Evolutionary conservation across 2,113 vertebrate genomes (phyloP).

Genomic region (Polypterus bichir): DNA sequence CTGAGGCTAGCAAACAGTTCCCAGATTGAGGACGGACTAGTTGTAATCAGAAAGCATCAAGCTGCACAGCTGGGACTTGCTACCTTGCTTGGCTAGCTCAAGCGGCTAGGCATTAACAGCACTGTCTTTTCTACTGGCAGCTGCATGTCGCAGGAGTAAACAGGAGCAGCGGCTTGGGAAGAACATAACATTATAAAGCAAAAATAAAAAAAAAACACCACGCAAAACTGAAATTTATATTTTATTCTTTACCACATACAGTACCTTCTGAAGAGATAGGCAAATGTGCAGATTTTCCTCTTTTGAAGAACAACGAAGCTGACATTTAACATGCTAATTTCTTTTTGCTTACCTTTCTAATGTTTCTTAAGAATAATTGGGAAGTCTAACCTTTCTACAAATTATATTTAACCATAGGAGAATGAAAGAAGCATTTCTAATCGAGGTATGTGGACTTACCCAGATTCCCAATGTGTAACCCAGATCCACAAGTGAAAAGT

Average conservation of each 20-base stretch:
- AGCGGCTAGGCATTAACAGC: slow-evolving; percentile 49
- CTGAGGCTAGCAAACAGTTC: slow-evolving; percentile 52
- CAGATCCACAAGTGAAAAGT: too few relatives aligned
- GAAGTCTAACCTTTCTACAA: too few relatives aligned
- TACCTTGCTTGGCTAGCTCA: slow-evolving; percentile 42
- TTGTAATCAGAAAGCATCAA: slow-evolving; percentile 53
- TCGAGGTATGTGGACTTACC: too few relatives aligned
- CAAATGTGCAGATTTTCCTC: too few relatives aligned
- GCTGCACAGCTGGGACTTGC: slow-evolving; percentile 54
- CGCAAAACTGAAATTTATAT: accelerated
- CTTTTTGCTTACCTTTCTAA: too few relatives aligned
- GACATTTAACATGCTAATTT: too few relatives aligned
- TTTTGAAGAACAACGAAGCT: too few relatives aligned
- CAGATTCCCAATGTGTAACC: too few relatives aligned
- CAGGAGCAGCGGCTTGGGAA: slow-evolving; percentile 18
- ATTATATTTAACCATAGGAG: too few relatives aligned
- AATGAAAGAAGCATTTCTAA: too few relatives aligned
- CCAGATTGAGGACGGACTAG: slow-evolving; percentile 46
- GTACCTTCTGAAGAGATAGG: not conserved
- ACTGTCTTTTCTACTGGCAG: slow-evolving; percentile 42
- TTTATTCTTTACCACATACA: not conserved
- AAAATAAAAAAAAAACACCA: accelerated
- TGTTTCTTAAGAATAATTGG: too few relatives aligned
- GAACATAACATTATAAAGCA: not conserved
- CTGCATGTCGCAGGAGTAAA: slow-evolving; percentile 37